phyloP scores from a whole-genome alignment of 2,797 vertebrate genomes.

The Alfaro cultratus region DNA sequence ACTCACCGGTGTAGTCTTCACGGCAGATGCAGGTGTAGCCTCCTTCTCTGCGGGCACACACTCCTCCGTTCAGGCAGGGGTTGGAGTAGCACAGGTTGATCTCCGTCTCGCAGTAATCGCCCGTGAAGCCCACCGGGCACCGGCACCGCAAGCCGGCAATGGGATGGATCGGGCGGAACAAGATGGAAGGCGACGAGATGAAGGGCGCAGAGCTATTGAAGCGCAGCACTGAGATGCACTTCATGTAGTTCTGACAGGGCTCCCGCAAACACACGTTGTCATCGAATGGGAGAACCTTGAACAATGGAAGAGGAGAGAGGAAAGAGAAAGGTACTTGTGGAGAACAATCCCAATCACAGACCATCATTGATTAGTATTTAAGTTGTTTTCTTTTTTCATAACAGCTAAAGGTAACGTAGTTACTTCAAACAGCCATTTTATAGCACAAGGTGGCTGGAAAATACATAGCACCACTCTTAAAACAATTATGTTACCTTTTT shows the following conservation, averaged over 20 bases:
- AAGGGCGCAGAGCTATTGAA: conserved; percentile 98
- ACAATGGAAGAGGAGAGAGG: not conserved
- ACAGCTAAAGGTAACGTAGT: too few relatives aligned
- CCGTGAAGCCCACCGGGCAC: conserved; percentile 95
- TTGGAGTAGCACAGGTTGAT: conserved; percentile 99
- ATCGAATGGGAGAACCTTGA: conserved; percentile 92
- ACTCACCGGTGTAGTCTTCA: conserved; percentile 91
- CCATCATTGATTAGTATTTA: not conserved
- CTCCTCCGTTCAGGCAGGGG: conserved; percentile 92
- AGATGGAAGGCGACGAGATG: conserved; percentile 91
- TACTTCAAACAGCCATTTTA: too few relatives aligned
- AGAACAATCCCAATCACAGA: not conserved
- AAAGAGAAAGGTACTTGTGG: not conserved
- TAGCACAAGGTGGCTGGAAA: too few relatives aligned
- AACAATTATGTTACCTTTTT: too few relatives aligned
- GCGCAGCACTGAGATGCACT: conserved; percentile 96
- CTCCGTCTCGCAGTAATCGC: conserved; percentile 97
- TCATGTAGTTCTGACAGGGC: conserved; percentile 99
- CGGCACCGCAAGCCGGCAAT: conserved; percentile 95
- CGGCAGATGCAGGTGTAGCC: conserved; percentile 94
- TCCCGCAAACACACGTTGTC: conserved; percentile 98
- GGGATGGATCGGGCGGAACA: conserved; percentile 97
- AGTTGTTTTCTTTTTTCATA: too few relatives aligned
- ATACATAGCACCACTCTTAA: too few relatives aligned
- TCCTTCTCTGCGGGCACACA: conserved; percentile 91